These are phyloP conservation scores for Aspidiotus rigidus DNA, from an alignment of 2,888 invertebrate genomes.

Conservation along the genomic window DNA sequence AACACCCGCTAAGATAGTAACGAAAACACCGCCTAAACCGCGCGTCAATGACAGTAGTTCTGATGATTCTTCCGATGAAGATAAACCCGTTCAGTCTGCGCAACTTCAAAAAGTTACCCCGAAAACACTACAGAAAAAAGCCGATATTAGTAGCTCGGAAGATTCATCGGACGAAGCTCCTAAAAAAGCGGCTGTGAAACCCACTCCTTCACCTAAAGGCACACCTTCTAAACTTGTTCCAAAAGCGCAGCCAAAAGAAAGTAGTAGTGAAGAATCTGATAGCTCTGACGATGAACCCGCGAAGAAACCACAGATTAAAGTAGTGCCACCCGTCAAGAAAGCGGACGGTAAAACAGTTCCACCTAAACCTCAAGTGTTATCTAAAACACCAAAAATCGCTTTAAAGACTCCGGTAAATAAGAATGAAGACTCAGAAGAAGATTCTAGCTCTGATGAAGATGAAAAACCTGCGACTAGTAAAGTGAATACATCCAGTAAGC, in stretches of 20 bases:
- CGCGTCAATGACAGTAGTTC: neutral
- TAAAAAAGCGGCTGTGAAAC: neutral
- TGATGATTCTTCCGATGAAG: neutral
- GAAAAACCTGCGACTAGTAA: conserved; percentile 21
- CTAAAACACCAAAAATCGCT: conserved; percentile 44
- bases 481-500: conserved; percentile 21
- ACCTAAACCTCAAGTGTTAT: conserved; percentile 6
- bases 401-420: conserved; percentile 46
- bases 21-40: no score
- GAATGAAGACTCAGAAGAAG: conserved; percentile 42
- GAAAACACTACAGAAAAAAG: neutral
- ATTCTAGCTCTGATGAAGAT: conserved; percentile 34
- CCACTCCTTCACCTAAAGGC: neutral
- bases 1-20: neutral
- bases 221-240: neutral
- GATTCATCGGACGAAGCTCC: neutral
- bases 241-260: conserved; percentile 33
- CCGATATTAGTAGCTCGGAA: neutral
- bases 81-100: neutral
- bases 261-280: conserved; percentile 24
- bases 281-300: conserved; percentile 47
- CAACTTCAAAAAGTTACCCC: neutral
- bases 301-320: neutral
- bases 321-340: neutral
- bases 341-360: conserved; percentile 29